A percentile compares a stretch with the other conserved stretches of the same genome.
These are phyloP conservation scores for Troides helena DNA, from an alignment of 2,888 invertebrate species.

Conservation along the genomic window DNA sequence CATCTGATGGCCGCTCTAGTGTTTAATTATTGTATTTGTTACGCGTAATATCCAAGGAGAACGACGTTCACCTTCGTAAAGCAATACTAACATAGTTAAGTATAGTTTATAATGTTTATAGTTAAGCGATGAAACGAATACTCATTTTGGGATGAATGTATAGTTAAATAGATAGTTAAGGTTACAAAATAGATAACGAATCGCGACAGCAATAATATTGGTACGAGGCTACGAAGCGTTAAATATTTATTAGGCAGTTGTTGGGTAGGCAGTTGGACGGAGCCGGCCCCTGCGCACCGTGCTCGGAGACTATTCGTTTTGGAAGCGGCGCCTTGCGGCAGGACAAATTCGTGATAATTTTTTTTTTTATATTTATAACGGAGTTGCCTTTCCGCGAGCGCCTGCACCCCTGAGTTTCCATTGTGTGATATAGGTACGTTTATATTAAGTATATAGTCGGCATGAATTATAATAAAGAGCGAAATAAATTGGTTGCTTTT, in stretches of 20 bases:
- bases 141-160: slow-evolving; percentile 76
- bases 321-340: slow-evolving; percentile 44
- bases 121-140: slow-evolving; percentile 69
- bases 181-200: slow-evolving; percentile 53
- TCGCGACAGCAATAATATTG: slow-evolving; percentile 78
- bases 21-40: slow-evolving; percentile 60
- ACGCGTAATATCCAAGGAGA: slow-evolving; percentile 62
- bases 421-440: slow-evolving; percentile 77
- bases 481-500: slow-evolving; percentile 46
- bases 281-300: slow-evolving; percentile 21
- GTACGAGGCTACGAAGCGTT: slow-evolving; percentile 70
- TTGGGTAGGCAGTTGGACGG: background rate
- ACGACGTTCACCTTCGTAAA: slow-evolving; percentile 72
- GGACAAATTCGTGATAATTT: slow-evolving; percentile 35
- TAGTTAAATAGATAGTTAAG: slow-evolving; percentile 60
- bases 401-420: slow-evolving; percentile 55
- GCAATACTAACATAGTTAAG: slow-evolving; percentile 76
- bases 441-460: slow-evolving; percentile 74
- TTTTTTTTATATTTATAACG: background rate
- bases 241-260: slow-evolving; percentile 72
- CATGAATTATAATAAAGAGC: slow-evolving; percentile 74
- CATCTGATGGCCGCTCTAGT: slow-evolving; percentile 70
- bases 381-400: slow-evolving; percentile 31
- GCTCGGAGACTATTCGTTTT: slow-evolving; percentile 61
- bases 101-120: slow-evolving; percentile 60